A percentile compares a stretch with the other conserved stretches of the same genome.
These are phyloP conservation scores for Orcinus orca DNA, from an alignment of 2,113 vertebrate species.

Conservation along the genomic window DNA sequence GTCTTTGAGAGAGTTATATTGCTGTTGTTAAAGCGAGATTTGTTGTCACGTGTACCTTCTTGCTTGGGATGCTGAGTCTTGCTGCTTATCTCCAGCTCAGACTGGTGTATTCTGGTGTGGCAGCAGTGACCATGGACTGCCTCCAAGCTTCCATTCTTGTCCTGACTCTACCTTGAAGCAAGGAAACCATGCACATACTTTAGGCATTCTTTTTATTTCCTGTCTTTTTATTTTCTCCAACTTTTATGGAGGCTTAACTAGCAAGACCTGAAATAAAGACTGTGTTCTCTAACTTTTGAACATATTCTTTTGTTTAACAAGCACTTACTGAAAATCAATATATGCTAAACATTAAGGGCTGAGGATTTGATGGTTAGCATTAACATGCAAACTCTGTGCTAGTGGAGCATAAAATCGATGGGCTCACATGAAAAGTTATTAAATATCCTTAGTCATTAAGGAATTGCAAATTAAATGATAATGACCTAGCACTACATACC, in stretches of 20 bases:
- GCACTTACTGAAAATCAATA: neutral
- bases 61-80: neutral
- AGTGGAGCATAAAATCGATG: neutral
- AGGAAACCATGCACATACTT: neutral
- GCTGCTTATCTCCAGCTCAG: neutral
- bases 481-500: neutral
- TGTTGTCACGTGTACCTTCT: neutral
- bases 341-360: neutral
- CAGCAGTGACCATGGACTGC: neutral
- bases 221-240: neutral
- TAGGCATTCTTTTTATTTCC: neutral
- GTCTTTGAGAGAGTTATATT: neutral
- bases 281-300: neutral
- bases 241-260: neutral
- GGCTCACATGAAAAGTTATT: neutral
- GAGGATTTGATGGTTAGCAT: neutral
- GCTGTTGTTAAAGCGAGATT: neutral
- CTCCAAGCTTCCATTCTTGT: neutral
- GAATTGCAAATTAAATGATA: neutral
- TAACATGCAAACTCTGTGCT: neutral
- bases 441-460: conserved; percentile 6
- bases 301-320: neutral
- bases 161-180: neutral
- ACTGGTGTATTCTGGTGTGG: neutral
- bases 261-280: neutral